A percentile compares a stretch with the other conserved stretches of the same genome.
Conservation (phyloP, 2,113 vertebrate species). For the Syngnathus scovelli region DNA sequence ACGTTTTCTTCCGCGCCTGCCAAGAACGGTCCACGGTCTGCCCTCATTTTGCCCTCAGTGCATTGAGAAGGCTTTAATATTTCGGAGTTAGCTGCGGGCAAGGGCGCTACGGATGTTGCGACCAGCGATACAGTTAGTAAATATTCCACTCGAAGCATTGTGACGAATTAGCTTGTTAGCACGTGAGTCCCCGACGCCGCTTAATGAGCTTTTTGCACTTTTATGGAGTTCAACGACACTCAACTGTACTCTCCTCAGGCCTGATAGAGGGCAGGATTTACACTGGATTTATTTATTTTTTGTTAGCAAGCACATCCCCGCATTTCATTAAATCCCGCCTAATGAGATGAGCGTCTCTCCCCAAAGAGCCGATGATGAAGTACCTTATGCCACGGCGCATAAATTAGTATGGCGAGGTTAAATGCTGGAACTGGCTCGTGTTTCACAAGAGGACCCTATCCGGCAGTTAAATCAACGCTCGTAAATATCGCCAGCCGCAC, state of each 20-base stretch:
- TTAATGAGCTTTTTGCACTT: conserved; percentile 4
- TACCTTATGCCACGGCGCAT: conserved; percentile 90
- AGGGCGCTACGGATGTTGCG: neutral
- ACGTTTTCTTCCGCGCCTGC: conserved; percentile 65
- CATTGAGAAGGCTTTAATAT: conserved; percentile 51
- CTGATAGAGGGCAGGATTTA: conserved; percentile 76
- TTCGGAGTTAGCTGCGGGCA: conserved; percentile 48
- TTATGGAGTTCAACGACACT: conserved; percentile 8
- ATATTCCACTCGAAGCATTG: conserved; percentile 10
- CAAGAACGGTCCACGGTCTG: conserved; percentile 54
- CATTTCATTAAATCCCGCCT: conserved; percentile 99
- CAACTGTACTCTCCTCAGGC: neutral
- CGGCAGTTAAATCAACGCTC: conserved; percentile 97
- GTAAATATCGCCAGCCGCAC: conserved; percentile 91
- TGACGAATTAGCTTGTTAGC: conserved; percentile 16
- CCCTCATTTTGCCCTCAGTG: conserved; percentile 37
- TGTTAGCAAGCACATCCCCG: conserved; percentile 98
- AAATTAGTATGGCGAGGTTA: conserved; percentile 99
- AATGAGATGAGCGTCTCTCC: conserved; percentile 99
- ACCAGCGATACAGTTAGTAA: neutral
- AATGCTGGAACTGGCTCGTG: conserved; percentile 99
- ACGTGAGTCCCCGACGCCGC: neutral
- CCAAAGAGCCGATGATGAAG: conserved; percentile 98
- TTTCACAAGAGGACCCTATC: conserved; percentile 97
- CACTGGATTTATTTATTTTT: conserved; percentile 90